These are phyloP conservation scores for Drosophila kepulauana DNA, from an alignment of 1,140 invertebrate species.

Conservation along the genomic window DNA sequence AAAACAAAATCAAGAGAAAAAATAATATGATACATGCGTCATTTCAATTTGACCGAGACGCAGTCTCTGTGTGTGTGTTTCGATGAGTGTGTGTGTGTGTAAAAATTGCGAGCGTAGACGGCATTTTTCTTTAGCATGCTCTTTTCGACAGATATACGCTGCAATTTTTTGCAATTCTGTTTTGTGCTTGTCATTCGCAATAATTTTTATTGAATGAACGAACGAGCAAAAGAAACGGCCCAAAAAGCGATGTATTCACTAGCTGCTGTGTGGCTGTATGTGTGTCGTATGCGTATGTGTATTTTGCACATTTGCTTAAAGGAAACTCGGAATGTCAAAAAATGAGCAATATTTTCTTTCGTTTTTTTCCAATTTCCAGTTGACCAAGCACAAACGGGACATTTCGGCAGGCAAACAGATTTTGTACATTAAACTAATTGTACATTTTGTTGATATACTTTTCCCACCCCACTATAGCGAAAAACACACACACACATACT, in stretches of 20 bases:
- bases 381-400: constrained; percentile 10
- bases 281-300: constrained; percentile 16
- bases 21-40: constrained; percentile 37
- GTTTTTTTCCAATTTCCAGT: constrained; percentile 7
- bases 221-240: constrained; percentile 60
- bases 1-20: constrained; percentile 50
- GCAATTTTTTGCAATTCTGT: constrained; percentile 79
- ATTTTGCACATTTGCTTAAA: constrained; percentile 28
- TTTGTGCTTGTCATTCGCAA: constrained; percentile 77
- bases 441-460: not conserved
- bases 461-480: constrained; percentile 51
- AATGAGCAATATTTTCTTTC: not conserved
- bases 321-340: constrained; percentile 53
- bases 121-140: constrained; percentile 76
- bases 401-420: not conserved
- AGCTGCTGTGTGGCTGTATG: constrained; percentile 34
- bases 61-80: constrained; percentile 15
- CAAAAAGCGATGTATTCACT: constrained; percentile 72
- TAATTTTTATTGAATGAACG: constrained; percentile 80
- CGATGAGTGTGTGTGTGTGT: constrained; percentile 14
- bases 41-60: constrained; percentile 27
- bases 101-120: constrained; percentile 61
- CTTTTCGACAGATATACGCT: constrained; percentile 65
- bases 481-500: constrained; percentile 24
- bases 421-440: not conserved